phyloP scores from a whole-genome alignment of 2,113 vertebrate genomes.

The Cyprinus carpio region DNA sequence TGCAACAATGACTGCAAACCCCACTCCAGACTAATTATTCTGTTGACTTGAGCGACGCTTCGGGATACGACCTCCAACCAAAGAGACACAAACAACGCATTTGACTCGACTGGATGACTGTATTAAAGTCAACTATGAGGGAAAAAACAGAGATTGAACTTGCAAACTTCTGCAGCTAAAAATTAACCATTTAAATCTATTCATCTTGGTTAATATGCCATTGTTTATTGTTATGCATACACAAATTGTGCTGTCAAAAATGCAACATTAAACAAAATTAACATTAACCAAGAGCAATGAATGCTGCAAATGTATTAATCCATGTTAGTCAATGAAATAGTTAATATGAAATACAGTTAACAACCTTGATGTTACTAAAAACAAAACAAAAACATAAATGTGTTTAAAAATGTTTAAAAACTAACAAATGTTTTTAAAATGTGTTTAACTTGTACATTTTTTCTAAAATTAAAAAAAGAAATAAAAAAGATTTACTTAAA shows the following conservation, averaged over 20 bases:
- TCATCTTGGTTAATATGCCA: not conserved
- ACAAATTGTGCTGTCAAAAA: not conserved
- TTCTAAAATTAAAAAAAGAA: no score
- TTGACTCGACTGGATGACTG: not conserved
- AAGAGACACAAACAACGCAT: not conserved
- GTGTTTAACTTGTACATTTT: not conserved
- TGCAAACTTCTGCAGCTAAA: not conserved
- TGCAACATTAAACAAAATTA: not conserved
- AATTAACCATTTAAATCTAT: no score
- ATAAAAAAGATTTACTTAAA: no score
- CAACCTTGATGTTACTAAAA: not conserved
- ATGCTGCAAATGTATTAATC: no score
- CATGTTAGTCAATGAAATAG: no score
- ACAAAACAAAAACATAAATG: not conserved
- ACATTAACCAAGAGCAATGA: no score
- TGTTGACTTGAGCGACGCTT: not conserved
- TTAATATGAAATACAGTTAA: no score
- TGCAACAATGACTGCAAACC: constrained; percentile 21
- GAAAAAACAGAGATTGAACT: not conserved
- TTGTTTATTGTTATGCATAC: no score
- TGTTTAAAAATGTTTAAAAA: not conserved
- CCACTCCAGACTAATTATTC: constrained; percentile 30
- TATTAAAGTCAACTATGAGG: not conserved
- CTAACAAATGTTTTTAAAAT: not conserved
- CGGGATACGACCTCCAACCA: not conserved